These are phyloP conservation scores for Elymnias hypermnestra DNA, from an alignment of 1,140 invertebrate species.

Conservation along the genomic window DNA sequence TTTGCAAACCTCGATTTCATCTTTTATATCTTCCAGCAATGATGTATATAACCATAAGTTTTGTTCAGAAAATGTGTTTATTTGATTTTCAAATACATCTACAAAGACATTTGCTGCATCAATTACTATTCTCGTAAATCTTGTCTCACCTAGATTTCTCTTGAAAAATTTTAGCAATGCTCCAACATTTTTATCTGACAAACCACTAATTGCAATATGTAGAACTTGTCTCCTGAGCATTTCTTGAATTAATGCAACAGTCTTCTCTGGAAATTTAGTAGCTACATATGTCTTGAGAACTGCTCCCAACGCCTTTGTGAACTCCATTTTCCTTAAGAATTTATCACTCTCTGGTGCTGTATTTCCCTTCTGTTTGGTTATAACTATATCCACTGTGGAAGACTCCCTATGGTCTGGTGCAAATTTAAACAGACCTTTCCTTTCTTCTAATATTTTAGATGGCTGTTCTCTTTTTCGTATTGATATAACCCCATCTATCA, in stretches of 20 bases:
- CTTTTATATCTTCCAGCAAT: constrained; percentile 78
- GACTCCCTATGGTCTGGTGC: constrained; percentile 71
- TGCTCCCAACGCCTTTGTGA: constrained; percentile 86
- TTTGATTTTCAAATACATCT: constrained; percentile 82
- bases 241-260: constrained; percentile 89
- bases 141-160: constrained; percentile 83
- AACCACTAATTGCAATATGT: constrained; percentile 81
- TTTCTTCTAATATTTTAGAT: constrained; percentile 53
- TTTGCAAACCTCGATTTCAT: constrained; percentile 81
- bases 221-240: constrained; percentile 86
- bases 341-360: constrained; percentile 80
- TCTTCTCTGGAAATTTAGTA: constrained; percentile 84
- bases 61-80: constrained; percentile 76
- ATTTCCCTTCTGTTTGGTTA: constrained; percentile 62
- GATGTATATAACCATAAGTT: constrained; percentile 78
- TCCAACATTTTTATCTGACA: constrained; percentile 81
- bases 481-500: constrained; percentile 94
- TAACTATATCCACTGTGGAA: constrained; percentile 74
- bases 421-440: constrained; percentile 70
- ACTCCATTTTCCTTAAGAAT: constrained; percentile 87
- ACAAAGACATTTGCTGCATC: constrained; percentile 85
- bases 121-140: constrained; percentile 84
- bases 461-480: constrained; percentile 85
- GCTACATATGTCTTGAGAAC: constrained; percentile 80
- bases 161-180: constrained; percentile 86